Evolutionary conservation across 2,888 invertebrate species (phyloP).

Genomic region (Creontiades dilutus): DNA sequence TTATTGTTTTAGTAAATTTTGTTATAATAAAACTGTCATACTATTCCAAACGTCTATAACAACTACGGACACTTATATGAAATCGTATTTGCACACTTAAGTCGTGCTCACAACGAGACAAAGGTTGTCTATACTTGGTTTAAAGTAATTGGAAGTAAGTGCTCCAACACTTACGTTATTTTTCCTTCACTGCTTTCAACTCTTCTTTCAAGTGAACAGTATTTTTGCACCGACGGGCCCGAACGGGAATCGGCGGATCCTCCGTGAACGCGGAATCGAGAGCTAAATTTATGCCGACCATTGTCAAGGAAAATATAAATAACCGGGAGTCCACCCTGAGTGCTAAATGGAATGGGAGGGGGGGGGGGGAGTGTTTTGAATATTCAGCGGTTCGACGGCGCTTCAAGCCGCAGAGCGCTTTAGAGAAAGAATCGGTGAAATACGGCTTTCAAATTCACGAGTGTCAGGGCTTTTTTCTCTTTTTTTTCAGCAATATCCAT

Average conservation of each 20-base stretch:
- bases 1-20: too few relatives aligned
- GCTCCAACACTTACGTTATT: too few relatives aligned
- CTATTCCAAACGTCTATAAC: too few relatives aligned
- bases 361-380: slow-evolving; percentile 22
- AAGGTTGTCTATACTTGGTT: too few relatives aligned
- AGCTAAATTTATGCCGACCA: neutral
- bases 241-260: neutral
- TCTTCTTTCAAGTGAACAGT: neutral
- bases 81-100: too few relatives aligned
- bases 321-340: neutral
- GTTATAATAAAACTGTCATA: too few relatives aligned
- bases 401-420: neutral
- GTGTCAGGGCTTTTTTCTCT: neutral
- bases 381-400: slow-evolving; percentile 1
- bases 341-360: neutral
- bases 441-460: slow-evolving; percentile 19
- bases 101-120: too few relatives aligned
- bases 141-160: too few relatives aligned
- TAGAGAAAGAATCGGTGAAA: neutral
- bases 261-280: neutral
- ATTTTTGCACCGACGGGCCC: neutral
- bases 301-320: slow-evolving; percentile 32
- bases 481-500: neutral
- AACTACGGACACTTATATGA: too few relatives aligned
- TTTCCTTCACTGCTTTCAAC: neutral